Evolutionary conservation across 2,113 vertebrate species (phyloP), one percentile per base, ranked within the genome.

Genomic region (Tenebrosternarchus preto): DNA sequence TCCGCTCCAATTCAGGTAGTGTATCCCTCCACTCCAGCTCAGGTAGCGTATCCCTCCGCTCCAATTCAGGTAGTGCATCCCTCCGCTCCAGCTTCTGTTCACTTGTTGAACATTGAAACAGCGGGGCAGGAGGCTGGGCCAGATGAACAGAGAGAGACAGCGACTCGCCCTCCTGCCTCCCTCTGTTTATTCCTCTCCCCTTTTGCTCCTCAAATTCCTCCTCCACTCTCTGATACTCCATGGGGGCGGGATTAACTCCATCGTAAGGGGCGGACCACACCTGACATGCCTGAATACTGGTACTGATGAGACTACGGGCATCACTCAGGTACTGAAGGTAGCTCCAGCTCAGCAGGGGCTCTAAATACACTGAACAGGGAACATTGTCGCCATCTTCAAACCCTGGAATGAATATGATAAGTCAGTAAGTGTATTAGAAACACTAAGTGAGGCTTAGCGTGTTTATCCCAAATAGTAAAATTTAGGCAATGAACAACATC

Each of bases 261-360:
- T 99, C 96, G 1, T 99, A 99, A 0, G 93, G 92, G 2, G 96
- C 94, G 0, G 98, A 99, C 98, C 97, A 99, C 61, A 93, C 91
- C 0, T 59, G 86, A 84, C 96, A 99, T 1, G 96, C 96, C 78
- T 92, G 91, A 89, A 89, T 88, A 78, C 92, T 92, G 56, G 71
- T 83, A 4, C 92, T 79, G 50, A 99, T 94, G 78, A 92, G 91
- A 66, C 89, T 84, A 24, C 94, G 91, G 25, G 97, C 97, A 76
- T 99, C 96, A 53, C 88, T 93, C 33, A 99, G 93, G 87, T 99
- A 99, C 82, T 97, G 95, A 66, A 98, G 92, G 87, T 98, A 99
- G 91, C 95, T 96, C 31, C 94, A 93, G 63, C 96, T 95, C 90
- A 95, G 90, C 73, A 92, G 55, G 19, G 89, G 92, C 80, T 95